A percentile compares a stretch with the other conserved stretches of the same genome.
These are phyloP conservation scores for Platorchestia sp. DNA, from an alignment of 1,140 invertebrate genomes.

Conservation along the genomic window DNA sequence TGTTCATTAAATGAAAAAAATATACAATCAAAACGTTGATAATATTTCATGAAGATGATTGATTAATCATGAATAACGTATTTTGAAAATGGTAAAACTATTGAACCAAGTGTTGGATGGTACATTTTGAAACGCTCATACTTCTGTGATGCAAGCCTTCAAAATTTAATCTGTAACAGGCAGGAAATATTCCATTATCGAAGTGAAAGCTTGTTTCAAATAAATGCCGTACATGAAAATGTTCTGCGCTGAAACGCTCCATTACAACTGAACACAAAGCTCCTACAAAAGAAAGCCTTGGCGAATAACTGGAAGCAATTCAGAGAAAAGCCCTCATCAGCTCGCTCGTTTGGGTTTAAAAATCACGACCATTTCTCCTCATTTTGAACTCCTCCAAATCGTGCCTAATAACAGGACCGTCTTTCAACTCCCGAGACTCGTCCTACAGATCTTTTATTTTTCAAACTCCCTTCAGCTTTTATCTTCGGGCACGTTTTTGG, in stretches of 20 bases:
- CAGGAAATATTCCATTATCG: neutral
- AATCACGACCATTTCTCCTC: slow-evolving; percentile 31
- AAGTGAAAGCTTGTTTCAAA: neutral
- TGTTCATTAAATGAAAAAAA: too few relatives aligned
- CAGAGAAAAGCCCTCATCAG: slow-evolving; percentile 26
- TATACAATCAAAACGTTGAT: too few relatives aligned
- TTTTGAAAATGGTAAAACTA: too few relatives aligned
- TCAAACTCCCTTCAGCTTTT: neutral
- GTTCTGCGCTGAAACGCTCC: neutral
- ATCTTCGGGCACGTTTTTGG: slow-evolving; percentile 25
- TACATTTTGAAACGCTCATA: too few relatives aligned
- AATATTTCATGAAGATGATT: too few relatives aligned
- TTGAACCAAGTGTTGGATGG: too few relatives aligned
- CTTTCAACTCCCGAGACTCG: slow-evolving; percentile 29
- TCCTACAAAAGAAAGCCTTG: neutral
- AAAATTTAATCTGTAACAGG: neutral
- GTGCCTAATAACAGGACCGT: slow-evolving; percentile 44
- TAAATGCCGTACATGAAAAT: neutral
- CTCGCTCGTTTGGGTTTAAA: slow-evolving; percentile 6
- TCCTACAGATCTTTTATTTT: slow-evolving; percentile 46
- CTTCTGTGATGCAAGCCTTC: neutral
- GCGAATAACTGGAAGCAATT: slow-evolving; percentile 1
- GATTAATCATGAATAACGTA: too few relatives aligned
- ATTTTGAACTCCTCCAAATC: slow-evolving; percentile 33
- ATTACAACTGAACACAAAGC: neutral